Evolutionary conservation across 2,888 invertebrate species (phyloP).

Genomic region (Cheilosia soror): DNA sequence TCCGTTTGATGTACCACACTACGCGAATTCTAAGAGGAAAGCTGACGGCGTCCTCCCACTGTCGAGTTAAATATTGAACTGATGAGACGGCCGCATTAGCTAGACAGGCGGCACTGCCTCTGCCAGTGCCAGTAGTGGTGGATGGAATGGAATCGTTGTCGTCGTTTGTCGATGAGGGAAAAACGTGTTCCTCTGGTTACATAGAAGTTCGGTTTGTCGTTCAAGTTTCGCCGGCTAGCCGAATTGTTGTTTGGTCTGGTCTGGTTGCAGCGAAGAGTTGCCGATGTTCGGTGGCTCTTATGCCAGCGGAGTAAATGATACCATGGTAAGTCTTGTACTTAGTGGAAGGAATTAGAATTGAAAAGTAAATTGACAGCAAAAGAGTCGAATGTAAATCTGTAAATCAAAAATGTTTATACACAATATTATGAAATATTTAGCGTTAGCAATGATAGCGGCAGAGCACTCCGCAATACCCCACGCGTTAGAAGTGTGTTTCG

Average conservation of each 20-base stretch:
- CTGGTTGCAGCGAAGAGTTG: slow-evolving; percentile 63
- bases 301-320: neutral
- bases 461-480: too few species aligned
- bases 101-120: slow-evolving; percentile 17
- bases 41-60: slow-evolving; percentile 71
- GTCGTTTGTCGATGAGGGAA: slow-evolving; percentile 31
- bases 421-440: too few species aligned
- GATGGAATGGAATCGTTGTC: slow-evolving; percentile 25
- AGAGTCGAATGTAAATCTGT: too few species aligned
- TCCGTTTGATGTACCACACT: slow-evolving; percentile 42
- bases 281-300: slow-evolving; percentile 11
- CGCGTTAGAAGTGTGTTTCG: too few species aligned
- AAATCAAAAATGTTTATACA: too few species aligned
- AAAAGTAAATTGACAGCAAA: too few species aligned
- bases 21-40: slow-evolving; percentile 53
- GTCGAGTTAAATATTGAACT: slow-evolving; percentile 69
- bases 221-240: slow-evolving; percentile 74
- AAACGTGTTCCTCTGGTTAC: slow-evolving; percentile 75
- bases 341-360: too few species aligned
- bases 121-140: slow-evolving; percentile 29
- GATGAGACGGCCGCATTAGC: slow-evolving; percentile 58
- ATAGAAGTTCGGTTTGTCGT: slow-evolving; percentile 69
- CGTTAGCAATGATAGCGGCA: too few species aligned
- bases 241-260: slow-evolving; percentile 74
- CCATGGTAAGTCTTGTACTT: neutral